phyloP scores from a whole-genome alignment of 2,888 invertebrate species.

The Agrochola litura region DNA sequence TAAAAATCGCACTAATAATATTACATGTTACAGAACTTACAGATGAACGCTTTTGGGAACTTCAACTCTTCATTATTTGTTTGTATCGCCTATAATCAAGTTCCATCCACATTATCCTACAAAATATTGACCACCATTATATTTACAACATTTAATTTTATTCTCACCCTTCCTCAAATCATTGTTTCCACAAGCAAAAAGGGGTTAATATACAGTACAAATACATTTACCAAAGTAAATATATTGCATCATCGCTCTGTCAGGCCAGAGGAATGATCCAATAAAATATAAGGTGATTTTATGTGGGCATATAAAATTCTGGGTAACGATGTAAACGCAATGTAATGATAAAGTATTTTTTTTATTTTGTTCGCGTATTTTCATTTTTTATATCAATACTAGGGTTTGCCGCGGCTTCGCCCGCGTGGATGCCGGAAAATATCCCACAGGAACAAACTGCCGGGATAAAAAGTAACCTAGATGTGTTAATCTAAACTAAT shows the following conservation, averaged over 20 bases:
- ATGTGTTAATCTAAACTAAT: neutral
- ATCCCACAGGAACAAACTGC: neutral
- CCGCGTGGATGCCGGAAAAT: neutral
- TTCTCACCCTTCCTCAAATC: constrained; percentile 24
- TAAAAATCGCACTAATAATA: neutral
- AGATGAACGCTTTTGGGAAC: neutral
- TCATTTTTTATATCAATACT: neutral
- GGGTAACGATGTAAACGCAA: neutral
- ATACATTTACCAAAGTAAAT: constrained; percentile 59
- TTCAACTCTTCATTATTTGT: neutral
- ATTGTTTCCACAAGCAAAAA: constrained; percentile 55
- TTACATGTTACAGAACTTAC: neutral
- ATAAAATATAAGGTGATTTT: constrained; percentile 40
- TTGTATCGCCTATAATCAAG: neutral
- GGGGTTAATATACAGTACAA: constrained; percentile 45
- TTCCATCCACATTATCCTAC: neutral
- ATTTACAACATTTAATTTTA: constrained; percentile 23
- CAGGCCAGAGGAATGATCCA: constrained; percentile 23
- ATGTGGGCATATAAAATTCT: constrained; percentile 27
- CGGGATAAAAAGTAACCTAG: neutral
- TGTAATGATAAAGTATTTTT: constrained; percentile 9
- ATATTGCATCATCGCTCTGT: constrained; percentile 47
- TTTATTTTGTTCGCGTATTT: constrained; percentile 22
- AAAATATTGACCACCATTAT: neutral
- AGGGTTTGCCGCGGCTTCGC: neutral